Conservation (phyloP, 2,113 vertebrate genomes). For the Podarcis raffonei region DNA sequence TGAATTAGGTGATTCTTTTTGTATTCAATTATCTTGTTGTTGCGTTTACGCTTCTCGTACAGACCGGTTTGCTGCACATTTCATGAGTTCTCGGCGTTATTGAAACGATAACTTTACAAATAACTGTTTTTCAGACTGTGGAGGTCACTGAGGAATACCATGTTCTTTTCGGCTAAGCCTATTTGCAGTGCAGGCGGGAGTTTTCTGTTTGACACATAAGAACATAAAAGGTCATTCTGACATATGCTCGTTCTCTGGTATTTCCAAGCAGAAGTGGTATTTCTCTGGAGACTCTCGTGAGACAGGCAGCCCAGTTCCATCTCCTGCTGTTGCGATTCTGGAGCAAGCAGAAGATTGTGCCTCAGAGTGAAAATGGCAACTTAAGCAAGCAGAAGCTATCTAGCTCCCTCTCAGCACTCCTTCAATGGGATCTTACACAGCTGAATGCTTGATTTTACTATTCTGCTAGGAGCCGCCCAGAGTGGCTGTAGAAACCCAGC, state of each 20-base stretch:
- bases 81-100: background rate
- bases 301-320: background rate
- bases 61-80: background rate
- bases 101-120: background rate
- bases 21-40: background rate
- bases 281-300: background rate
- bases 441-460: no score
- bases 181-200: constrained; percentile 10
- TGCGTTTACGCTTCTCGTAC: rapidly evolving
- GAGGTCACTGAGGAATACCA: background rate
- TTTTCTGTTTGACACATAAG: constrained; percentile 36
- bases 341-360: background rate
- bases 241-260: background rate
- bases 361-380: background rate
- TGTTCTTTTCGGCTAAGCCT: background rate
- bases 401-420: background rate
- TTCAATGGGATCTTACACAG: background rate
- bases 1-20: background rate
- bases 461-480: no score
- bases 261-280: background rate
- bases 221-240: constrained; percentile 18
- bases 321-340: background rate
- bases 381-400: background rate
- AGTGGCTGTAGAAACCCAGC: no score
- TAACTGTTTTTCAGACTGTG: background rate